Evolutionary conservation across 2,888 invertebrate genomes (phyloP), one percentile per base, ranked within the genome.

Genomic region (Sicus ferrugineus): DNA sequence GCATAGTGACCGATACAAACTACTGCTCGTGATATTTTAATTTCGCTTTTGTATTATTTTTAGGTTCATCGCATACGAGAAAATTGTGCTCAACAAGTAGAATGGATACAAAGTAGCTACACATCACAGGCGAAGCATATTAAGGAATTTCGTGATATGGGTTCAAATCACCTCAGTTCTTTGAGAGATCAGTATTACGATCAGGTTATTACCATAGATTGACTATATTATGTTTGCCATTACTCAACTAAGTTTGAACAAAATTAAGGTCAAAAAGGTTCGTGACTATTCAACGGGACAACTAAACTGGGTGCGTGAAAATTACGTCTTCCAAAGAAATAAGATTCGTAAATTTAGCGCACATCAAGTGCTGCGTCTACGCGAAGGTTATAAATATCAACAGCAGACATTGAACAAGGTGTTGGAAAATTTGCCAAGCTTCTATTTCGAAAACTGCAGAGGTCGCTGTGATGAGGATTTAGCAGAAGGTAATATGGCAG

Each of bases 381-480:
- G 96, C 34, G 96, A 97, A 84, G 95, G 96, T 11, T 97, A 95
- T 88, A 97, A 97, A 85, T 94, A 96, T 82, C 97, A 97, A 85
- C 97, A 97, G 84, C 95, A 96, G 85, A 95, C 96, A 14, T 87
- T 97, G 65, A 95, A 96, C 87, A 97, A 97, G 84, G 93, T 97
- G 6, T 86, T 97, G 69, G 97, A 97, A 85, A 96, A 96, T 84
- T 87, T 97, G 78, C 95, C 95, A 50, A 94, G 91, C 79, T 87
- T 95, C 67, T 95, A 96, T 86, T 91, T 97, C 82, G 97, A 97
- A 84, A 96, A 96, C 86, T 97, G 97, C 82, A 91, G 95, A 46
- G 93, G 93, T 75, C 93, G 93, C 63, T 89, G 92, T 80, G 88
- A 90, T 76, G 85, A 85, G 42, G 84, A 84, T 68, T 80, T 84